Evolutionary conservation across 2,797 vertebrate species (phyloP), one percentile per base, ranked within the genome.

Genomic region (Lepilemur septentrionalis): DNA sequence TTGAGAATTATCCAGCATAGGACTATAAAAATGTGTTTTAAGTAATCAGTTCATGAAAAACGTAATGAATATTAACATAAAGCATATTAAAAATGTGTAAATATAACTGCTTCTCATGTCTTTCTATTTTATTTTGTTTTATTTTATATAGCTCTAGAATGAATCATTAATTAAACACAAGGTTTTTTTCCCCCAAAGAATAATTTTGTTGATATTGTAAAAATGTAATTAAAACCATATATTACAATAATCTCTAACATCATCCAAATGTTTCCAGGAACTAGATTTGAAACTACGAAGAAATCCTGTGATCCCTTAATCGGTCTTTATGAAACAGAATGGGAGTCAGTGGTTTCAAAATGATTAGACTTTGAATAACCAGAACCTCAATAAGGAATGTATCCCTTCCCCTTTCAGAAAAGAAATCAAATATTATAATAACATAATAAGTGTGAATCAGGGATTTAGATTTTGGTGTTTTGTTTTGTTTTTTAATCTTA

Each of bases 1-100:
- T 25, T 88, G 41, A 96, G 73, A 88, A 38, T 81, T 89, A 81
- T 65, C 81, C 85, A 92, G 63, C 55, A 90, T 78, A 75, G 55
- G 67, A 92, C 91, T 85, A 93, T 91, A 92, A 86, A 94, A 83
- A 87, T 88, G 55, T 65, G 41, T 48, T 97, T 89, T 93, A 94
- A 97, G 14, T 85, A 87, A 75, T 69, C 76, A 69, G 17, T 96
- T 97, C 69, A 38, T 97, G 75, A 96, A 91, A 94, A 97, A 61
- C 38, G 81, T 94, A 93, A 48, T 94, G 59, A 91, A 85, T 96
- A 92, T 76, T 96, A 97, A 97, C 65, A 93, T 69, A 96, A 93
- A 96, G 28, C 73, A 95, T 96, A 97, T 96, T 98, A 94, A 98
- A 95, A 97, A 92, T 97, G 73, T 98, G 97, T 98, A 98, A 98